These are phyloP conservation scores for Megamerina dolium DNA, from an alignment of 2,888 invertebrate species.

Conservation along the genomic window DNA sequence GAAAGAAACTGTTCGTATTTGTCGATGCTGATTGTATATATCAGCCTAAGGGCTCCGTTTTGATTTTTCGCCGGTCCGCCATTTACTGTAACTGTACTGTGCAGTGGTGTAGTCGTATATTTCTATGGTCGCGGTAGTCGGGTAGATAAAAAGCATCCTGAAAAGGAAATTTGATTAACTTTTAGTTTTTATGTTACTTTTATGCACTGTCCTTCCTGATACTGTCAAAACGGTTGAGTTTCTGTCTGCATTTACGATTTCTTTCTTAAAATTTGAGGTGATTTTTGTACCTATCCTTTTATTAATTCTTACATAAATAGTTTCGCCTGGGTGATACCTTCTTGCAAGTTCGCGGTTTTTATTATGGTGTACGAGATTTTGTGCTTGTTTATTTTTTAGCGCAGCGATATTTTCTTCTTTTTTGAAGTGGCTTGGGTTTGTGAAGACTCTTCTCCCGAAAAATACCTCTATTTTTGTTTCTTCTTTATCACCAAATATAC, in stretches of 20 bases:
- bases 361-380: too few relatives aligned
- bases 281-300: too few relatives aligned
- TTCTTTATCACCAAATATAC: slow-evolving; percentile 16
- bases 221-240: too few relatives aligned
- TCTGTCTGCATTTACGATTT: too few relatives aligned
- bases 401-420: too few relatives aligned
- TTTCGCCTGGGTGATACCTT: slow-evolving; percentile 15
- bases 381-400: too few relatives aligned
- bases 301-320: slow-evolving; percentile 14
- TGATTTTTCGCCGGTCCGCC: slow-evolving; percentile 1
- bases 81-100: slow-evolving; percentile 1
- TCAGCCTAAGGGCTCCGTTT: neutral
- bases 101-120: slow-evolving; percentile 1
- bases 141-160: too few relatives aligned
- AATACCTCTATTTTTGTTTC: slow-evolving; percentile 19
- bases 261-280: too few relatives aligned
- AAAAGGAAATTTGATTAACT: too few relatives aligned
- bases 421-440: slow-evolving; percentile 11
- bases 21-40: neutral
- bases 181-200: too few relatives aligned
- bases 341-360: neutral
- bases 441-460: slow-evolving; percentile 13
- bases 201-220: too few relatives aligned
- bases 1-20: slow-evolving; percentile 2
- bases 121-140: neutral